A percentile compares a stretch with the other conserved stretches of the same genome.
These are phyloP conservation scores for Anneissia japonica DNA, from an alignment of 35 echinoderm and acorn worm species.

Conservation along the genomic window DNA sequence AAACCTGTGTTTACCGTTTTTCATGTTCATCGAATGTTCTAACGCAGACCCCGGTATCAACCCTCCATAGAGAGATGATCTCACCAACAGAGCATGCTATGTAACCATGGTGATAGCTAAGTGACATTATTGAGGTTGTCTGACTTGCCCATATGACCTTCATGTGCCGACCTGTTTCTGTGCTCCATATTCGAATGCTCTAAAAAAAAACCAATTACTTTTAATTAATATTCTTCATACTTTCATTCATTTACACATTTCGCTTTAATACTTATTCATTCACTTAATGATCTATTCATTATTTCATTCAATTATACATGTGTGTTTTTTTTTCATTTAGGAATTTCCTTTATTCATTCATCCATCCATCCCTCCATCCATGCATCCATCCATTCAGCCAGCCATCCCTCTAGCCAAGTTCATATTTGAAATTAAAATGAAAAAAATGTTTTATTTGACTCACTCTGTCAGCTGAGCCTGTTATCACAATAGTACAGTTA, in stretches of 20 bases:
- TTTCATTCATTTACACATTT: too few species aligned
- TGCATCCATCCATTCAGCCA: too few species aligned
- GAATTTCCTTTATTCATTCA: too few species aligned
- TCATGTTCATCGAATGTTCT: conserved; percentile 84
- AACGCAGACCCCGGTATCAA: conserved; percentile 76
- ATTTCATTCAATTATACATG: too few species aligned
- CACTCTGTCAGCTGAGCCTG: conserved; percentile 90
- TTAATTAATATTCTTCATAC: too few species aligned
- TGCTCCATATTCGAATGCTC: conserved; percentile 91
- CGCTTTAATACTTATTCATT: too few species aligned
- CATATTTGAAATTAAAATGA: too few species aligned
- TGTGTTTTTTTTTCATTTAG: too few species aligned
- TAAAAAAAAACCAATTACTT: conserved; percentile 42
- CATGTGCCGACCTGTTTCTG: conserved; percentile 74
- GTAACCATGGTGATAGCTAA: conserved; percentile 79
- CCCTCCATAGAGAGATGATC: conserved; percentile 76
- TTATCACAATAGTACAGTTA: conserved; percentile 64
- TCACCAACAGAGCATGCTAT: conserved; percentile 89
- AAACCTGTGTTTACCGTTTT: conserved; percentile 54
- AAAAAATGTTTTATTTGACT: too few species aligned
- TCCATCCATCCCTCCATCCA: too few species aligned
- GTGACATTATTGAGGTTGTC: conserved; percentile 82
- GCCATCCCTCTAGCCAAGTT: too few species aligned
- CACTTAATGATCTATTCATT: too few species aligned
- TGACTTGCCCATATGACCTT: conserved; percentile 88